Evolutionary conservation across 1,140 invertebrate species (phyloP).

Genomic region (Spodoptera frugiperda): DNA sequence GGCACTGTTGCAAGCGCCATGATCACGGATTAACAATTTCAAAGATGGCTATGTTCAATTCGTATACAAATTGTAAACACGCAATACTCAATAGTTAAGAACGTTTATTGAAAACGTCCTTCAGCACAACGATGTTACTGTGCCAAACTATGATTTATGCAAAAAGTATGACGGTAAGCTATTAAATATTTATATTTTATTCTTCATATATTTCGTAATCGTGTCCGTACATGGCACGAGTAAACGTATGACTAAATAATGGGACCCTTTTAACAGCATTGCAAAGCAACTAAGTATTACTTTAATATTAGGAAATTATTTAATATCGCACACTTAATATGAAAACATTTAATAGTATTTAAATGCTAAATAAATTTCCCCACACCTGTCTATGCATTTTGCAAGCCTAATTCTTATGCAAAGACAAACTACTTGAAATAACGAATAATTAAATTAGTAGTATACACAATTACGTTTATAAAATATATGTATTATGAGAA

Average conservation of each 20-base stretch:
- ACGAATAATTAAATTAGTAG: slow-evolving; percentile 46
- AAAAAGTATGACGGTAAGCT: neutral
- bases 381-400: slow-evolving; percentile 30
- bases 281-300: neutral
- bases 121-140: slow-evolving; percentile 12
- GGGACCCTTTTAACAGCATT: neutral
- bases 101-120: slow-evolving; percentile 1
- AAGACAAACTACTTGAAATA: slow-evolving; percentile 46
- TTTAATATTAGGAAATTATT: slow-evolving; percentile 1
- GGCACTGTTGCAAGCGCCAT: too few species aligned
- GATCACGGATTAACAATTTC: too few species aligned
- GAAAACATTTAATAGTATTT: slow-evolving; percentile 3
- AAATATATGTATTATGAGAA: slow-evolving; percentile 40
- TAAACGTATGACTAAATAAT: neutral
- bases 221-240: neutral
- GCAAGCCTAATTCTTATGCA: slow-evolving; percentile 45
- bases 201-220: slow-evolving; percentile 8
- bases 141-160: slow-evolving; percentile 18
- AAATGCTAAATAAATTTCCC: slow-evolving; percentile 12
- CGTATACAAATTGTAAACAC: too few species aligned
- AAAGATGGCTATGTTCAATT: too few species aligned
- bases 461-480: slow-evolving; percentile 33
- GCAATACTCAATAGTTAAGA: slow-evolving; percentile 3
- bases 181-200: slow-evolving; percentile 16
- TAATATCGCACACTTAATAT: neutral